Base-by-base conservation (phyloP, 2,888 invertebrate species). In the Chromoteleia sp. region DNA sequence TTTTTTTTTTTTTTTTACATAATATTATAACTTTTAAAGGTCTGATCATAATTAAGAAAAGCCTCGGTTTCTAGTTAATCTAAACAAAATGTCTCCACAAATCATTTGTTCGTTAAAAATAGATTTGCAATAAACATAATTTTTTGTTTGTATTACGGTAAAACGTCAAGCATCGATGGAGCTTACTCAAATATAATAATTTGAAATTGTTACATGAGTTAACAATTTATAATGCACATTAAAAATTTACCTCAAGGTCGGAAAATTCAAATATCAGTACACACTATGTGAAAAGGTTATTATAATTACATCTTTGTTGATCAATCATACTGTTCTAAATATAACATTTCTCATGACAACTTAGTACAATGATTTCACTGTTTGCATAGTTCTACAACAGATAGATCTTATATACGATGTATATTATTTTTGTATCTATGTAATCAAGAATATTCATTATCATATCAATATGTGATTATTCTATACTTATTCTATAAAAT, bases 291-390 rank as follows among this genome's bases (percentile, higher is more conserved):
- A 56, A 56, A 56, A 56, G 10, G 4, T 12, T 52, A 29, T 52
- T 36, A 56, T 21, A 39, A 56, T 36, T 56, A 19, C n/a, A 39
- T 2, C 29, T 19, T 56, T 56, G 39, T 56, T 56, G 36, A 36
- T 36, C 17, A 56, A 56, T 36, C 56, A 19, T 36, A 6, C 4
- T 0, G 36, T 36, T 36, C 19, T 39, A 10, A n/a, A 56, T 15
- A 15, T 36, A 56, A 39, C 19, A 36, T 56, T 56, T 56, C 56
- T 54, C 33, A 56, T 8, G 56, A 14, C n/a, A 21, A 30, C 8
- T 6, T n/a, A 48, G 25, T 10, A 36, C 36, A 36, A 6, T 36
- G 2, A 36, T 36, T 36, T 8, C n/a, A 10, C 36, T 36, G n/a
- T 36, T 36, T 36, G 8, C 36, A 36, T 7, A 52, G 29, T 14